phyloP scores from a whole-genome alignment of 1,140 invertebrate species.

The Meloidogyne floridensis region DNA sequence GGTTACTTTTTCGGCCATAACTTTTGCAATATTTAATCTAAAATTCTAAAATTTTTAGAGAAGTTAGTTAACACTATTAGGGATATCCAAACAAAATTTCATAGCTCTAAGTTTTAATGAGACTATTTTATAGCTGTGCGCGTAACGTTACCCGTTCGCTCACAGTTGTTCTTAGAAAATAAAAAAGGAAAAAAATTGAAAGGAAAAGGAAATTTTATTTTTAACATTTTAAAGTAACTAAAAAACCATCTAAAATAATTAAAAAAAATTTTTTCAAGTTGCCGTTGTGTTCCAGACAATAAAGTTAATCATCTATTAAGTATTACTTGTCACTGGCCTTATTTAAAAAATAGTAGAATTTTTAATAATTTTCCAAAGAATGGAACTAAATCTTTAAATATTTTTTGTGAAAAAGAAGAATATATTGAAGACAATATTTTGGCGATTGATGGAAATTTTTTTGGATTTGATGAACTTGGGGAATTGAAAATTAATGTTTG shows the following conservation, averaged over 20 bases:
- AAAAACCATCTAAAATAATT: neutral
- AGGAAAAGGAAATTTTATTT: neutral
- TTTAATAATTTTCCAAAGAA: constrained; percentile 42
- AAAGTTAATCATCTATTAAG: constrained; percentile 34
- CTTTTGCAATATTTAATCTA: too few species aligned
- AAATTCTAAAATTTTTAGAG: too few species aligned
- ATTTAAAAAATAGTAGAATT: neutral
- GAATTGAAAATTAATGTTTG: constrained; percentile 45
- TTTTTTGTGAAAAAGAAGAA: constrained; percentile 29
- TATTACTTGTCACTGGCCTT: constrained; percentile 36
- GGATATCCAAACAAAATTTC: too few species aligned
- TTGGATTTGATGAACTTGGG: constrained; percentile 38
- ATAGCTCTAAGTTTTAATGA: too few species aligned
- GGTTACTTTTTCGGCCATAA: too few species aligned
- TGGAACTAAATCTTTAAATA: constrained; percentile 44
- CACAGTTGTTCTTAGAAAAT: too few species aligned
- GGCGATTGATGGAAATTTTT: constrained; percentile 26
- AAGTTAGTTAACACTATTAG: too few species aligned
- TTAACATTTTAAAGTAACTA: neutral
- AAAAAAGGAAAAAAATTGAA: too few species aligned
- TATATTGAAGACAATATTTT: neutral
- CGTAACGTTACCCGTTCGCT: too few species aligned
- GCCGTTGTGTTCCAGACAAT: constrained; percentile 44
- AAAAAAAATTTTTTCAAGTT: constrained; percentile 33
- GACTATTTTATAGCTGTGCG: too few species aligned